A percentile compares a stretch with the other conserved stretches of the same genome.
Evolutionary conservation across 35 echinoderm and acorn worm species (phyloP).

Genomic region (Lytechinus pictus): DNA sequence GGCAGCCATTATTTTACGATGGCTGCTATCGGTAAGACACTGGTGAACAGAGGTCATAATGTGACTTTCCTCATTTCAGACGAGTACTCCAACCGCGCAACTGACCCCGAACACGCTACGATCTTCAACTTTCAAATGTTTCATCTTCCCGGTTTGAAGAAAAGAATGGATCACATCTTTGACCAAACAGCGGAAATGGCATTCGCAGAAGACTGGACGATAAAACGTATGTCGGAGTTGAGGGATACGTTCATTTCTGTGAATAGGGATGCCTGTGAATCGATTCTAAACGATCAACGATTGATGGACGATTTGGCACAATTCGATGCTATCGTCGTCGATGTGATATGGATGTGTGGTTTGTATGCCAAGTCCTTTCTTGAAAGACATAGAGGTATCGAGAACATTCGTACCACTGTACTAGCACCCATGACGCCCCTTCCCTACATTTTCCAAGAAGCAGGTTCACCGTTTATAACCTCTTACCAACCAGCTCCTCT

Average conservation of each 20-base stretch:
- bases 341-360: conserved; percentile 20
- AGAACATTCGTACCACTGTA: background rate
- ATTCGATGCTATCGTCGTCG: background rate
- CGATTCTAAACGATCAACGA: background rate
- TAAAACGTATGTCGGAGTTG: background rate
- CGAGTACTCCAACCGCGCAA: background rate
- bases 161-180: background rate
- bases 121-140: conserved; percentile 35
- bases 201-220: background rate
- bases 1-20: conserved; percentile 49
- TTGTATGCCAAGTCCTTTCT: background rate
- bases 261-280: background rate
- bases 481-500: conserved; percentile 17
- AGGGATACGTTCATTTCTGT: background rate
- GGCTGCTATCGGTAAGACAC: conserved; percentile 1
- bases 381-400: background rate
- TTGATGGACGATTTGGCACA: background rate
- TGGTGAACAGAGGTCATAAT: conserved; percentile 25
- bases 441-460: conserved; percentile 28
- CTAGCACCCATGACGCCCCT: conserved; percentile 12
- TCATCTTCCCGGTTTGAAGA: background rate
- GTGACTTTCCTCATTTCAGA: conserved; percentile 18
- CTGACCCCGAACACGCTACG: background rate
- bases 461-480: background rate
- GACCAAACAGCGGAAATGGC: background rate